Evolutionary conservation across 2,888 invertebrate species (phyloP).

Genomic region (Lordiphosa fenestrarum): DNA sequence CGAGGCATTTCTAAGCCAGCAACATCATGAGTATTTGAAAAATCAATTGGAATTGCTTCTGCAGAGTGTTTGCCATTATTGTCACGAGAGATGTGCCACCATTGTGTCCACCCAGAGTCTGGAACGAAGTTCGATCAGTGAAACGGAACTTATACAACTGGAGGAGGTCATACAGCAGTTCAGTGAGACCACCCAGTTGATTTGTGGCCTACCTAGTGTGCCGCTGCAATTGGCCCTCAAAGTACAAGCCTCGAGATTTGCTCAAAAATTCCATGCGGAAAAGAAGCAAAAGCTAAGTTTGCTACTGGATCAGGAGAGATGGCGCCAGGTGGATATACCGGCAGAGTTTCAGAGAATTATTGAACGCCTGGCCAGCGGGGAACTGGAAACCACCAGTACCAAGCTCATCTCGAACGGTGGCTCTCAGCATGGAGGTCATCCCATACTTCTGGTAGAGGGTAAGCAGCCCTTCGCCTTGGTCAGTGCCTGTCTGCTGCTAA

Average conservation of each 20-base stretch:
- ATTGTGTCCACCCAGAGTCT: conserved; percentile 89
- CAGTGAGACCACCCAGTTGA: conserved; percentile 87
- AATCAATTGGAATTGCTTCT: conserved; percentile 89
- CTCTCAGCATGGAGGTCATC: conserved; percentile 75
- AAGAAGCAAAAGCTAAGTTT: conserved; percentile 91
- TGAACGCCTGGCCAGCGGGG: conserved; percentile 83
- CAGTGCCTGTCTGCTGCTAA: conserved; percentile 90
- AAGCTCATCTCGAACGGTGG: conserved; percentile 29
- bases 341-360: conserved; percentile 93
- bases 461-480: conserved; percentile 88
- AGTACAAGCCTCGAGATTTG: conserved; percentile 93
- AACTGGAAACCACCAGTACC: conserved; percentile 60
- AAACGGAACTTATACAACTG: conserved; percentile 88
- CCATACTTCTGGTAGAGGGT: conserved; percentile 84
- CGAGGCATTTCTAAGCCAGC: conserved; percentile 86
- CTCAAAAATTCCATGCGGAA: conserved; percentile 94
- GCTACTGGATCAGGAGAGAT: conserved; percentile 93
- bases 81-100: conserved; percentile 95
- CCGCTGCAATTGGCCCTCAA: conserved; percentile 90
- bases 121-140: conserved; percentile 86
- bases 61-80: conserved; percentile 92
- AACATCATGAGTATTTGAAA: conserved; percentile 86
- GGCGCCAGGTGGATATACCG: conserved; percentile 96
- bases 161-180: conserved; percentile 90
- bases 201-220: conserved; percentile 88